Conservation (phyloP, 2,797 vertebrate genomes). For the Ctenopoma kingsleyae region DNA sequence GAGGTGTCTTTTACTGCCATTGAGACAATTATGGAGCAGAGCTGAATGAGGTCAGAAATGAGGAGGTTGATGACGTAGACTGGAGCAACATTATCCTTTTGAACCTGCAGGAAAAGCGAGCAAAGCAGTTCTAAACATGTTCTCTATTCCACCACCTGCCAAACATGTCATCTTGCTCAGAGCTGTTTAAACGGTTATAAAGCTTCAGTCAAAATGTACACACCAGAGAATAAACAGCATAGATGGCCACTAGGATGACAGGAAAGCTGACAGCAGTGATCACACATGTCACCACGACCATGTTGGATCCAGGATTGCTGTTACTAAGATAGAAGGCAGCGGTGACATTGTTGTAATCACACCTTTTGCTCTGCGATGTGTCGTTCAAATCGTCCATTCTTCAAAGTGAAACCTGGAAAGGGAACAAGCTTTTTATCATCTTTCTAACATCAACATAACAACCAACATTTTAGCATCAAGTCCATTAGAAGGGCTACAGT, state of each 20-base stretch:
- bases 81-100: not conserved
- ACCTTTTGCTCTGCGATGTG: not conserved
- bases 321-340: not conserved
- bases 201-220: not conserved
- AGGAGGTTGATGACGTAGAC: conserved; percentile 3
- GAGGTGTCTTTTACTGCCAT: not conserved
- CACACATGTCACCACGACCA: not conserved
- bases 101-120: not conserved
- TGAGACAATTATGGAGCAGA: not conserved
- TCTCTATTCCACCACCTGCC: not conserved
- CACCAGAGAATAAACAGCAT: conserved; percentile 14
- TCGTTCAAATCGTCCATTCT: not conserved
- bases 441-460: too few relatives aligned
- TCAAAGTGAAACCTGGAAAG: not conserved
- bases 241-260: conserved; percentile 2
- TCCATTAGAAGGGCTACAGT: too few relatives aligned
- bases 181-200: too few relatives aligned
- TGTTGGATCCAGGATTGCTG: not conserved
- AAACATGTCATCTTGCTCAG: not conserved
- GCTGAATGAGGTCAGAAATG: not conserved
- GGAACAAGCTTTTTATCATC: not conserved
- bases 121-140: not conserved
- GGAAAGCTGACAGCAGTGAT: not conserved
- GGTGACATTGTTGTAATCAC: not conserved
- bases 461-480: too few relatives aligned